These are phyloP conservation scores for Lasius fuliginosus DNA, from an alignment of 2,888 invertebrate species.

Conservation along the genomic window DNA sequence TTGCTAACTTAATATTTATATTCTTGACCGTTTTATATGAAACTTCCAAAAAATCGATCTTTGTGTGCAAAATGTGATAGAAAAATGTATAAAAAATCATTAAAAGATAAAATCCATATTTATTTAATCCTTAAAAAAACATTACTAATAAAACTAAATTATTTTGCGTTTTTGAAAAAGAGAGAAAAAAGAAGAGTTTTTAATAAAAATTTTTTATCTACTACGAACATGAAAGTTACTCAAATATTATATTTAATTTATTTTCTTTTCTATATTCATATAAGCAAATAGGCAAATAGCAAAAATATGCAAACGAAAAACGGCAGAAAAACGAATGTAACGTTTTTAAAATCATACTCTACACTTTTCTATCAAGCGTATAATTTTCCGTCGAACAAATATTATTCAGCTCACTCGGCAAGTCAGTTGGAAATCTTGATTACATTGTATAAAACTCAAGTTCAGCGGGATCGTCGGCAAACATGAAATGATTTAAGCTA, in stretches of 20 bases:
- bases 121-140: not conserved
- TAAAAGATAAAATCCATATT: not conserved
- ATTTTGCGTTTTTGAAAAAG: too few relatives aligned
- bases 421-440: conserved; percentile 42
- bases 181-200: not conserved
- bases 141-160: too few relatives aligned
- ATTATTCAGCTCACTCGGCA: conserved; percentile 46
- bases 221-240: conserved; percentile 13
- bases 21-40: conserved; percentile 1
- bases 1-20: conserved; percentile 7
- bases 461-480: conserved; percentile 17
- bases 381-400: conserved; percentile 51
- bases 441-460: conserved; percentile 42
- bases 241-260: conserved; percentile 15
- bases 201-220: not conserved
- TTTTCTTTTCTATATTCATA: not conserved
- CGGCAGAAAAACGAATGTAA: conserved; percentile 2
- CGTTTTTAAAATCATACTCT: conserved; percentile 34
- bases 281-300: conserved; percentile 6
- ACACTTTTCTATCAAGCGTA: conserved; percentile 30
- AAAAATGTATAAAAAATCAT: not conserved
- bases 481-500: conserved; percentile 20
- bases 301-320: conserved; percentile 45
- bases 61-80: too few relatives aligned
- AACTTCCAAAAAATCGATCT: not conserved